Conservation (phyloP, 2,888 invertebrate genomes). For the Pandemis heparana region DNA sequence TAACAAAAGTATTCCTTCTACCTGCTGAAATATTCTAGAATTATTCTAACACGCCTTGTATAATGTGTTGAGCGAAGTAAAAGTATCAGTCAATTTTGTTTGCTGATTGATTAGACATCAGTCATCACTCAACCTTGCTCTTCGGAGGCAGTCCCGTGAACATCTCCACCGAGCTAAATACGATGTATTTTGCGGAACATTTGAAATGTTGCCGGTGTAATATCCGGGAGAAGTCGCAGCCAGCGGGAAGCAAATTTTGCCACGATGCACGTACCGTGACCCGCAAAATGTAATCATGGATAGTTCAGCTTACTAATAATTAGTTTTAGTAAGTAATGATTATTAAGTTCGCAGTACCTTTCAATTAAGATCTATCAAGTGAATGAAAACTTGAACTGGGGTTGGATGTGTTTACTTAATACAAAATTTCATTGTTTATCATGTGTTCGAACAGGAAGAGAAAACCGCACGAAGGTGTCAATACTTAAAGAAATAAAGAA, state of each 20-base stretch:
- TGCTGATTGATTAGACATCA: neutral
- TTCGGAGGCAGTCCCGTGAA: neutral
- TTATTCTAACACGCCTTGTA: too few relatives aligned
- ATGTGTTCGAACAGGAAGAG: too few relatives aligned
- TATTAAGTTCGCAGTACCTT: too few relatives aligned
- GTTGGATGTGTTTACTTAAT: too few relatives aligned
- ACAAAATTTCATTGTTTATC: too few relatives aligned
- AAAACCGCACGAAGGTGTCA: too few relatives aligned
- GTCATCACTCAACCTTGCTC: neutral
- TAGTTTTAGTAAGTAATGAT: neutral
- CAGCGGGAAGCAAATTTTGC: constrained; percentile 31
- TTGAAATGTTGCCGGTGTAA: constrained; percentile 49
- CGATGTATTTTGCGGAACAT: constrained; percentile 40
- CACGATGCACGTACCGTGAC: constrained; percentile 3
- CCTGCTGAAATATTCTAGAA: too few relatives aligned
- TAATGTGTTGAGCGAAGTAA: neutral
- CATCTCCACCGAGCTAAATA: constrained; percentile 21
- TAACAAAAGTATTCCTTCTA: too few relatives aligned
- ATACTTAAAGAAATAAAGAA: too few relatives aligned
- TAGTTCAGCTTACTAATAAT: neutral
- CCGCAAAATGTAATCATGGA: neutral
- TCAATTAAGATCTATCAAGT: too few relatives aligned
- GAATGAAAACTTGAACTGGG: too few relatives aligned
- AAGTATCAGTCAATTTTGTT: neutral
- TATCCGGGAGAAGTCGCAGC: constrained; percentile 47